phyloP scores from a whole-genome alignment of 1,140 invertebrate species.

The Caligus rogercresseyi region DNA sequence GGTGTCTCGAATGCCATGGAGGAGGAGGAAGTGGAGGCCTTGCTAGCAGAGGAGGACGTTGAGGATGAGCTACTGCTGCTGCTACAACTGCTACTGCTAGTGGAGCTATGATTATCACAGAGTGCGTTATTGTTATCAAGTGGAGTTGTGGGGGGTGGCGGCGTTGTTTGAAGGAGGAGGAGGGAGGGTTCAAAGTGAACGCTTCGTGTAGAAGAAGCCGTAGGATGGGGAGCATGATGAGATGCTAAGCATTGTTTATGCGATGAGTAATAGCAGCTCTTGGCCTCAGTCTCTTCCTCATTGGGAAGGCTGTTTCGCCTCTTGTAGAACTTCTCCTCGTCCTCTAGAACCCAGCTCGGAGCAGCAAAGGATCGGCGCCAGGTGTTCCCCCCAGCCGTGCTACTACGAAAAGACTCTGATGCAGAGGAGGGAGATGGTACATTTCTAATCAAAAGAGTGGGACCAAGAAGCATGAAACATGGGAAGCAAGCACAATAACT shows the following conservation, averaged over 20 bases:
- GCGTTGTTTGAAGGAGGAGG: not conserved
- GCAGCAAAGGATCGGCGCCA: not conserved
- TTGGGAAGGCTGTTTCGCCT: not conserved
- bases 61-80: not conserved
- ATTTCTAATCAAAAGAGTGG: no score
- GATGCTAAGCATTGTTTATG: not conserved
- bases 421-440: not conserved
- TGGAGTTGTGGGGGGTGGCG: not conserved
- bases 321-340: not conserved
- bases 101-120: not conserved
- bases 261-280: not conserved
- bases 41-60: not conserved
- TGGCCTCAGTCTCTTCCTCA: not conserved
- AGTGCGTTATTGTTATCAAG: not conserved
- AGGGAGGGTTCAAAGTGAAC: not conserved
- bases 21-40: constrained; percentile 2
- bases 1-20: not conserved
- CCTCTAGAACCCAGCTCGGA: not conserved
- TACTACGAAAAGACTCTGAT: not conserved
- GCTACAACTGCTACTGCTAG: not conserved
- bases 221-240: not conserved
- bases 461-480: no score
- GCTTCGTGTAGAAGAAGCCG: not conserved
- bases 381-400: no score
- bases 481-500: no score